A percentile compares a stretch with the other conserved stretches of the same genome.
phyloP scores from a whole-genome alignment of 2,113 vertebrate species.

The Xenotilapia caudafasciata region DNA sequence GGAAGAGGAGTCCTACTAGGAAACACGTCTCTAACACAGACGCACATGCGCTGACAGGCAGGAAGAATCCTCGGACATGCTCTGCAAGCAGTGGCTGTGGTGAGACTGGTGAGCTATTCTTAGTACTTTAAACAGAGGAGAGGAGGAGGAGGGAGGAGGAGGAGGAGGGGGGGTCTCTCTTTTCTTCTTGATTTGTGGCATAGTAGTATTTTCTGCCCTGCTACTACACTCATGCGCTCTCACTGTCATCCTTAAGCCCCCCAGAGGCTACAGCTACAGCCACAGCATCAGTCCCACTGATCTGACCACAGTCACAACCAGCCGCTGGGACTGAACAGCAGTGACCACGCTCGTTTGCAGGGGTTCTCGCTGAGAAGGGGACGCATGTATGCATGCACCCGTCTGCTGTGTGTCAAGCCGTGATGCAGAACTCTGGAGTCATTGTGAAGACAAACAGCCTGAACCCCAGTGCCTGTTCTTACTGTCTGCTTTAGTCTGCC shows the following conservation, averaged over 20 bases:
- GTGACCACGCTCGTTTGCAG: neutral
- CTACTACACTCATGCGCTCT: constrained; percentile 54
- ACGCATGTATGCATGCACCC: neutral
- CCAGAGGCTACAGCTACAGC: constrained; percentile 20
- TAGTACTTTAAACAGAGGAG: constrained; percentile 55
- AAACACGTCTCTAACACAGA: constrained; percentile 50
- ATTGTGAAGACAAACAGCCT: constrained; percentile 72
- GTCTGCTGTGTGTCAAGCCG: constrained; percentile 25
- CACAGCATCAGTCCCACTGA: constrained; percentile 32
- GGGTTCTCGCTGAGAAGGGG: neutral
- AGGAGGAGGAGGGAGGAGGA: neutral
- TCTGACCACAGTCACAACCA: constrained; percentile 21
- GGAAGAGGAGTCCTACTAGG: constrained; percentile 50
- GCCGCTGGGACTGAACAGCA: neutral
- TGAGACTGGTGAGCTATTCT: constrained; percentile 72
- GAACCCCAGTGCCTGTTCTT: constrained; percentile 62
- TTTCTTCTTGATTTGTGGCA: constrained; percentile 60
- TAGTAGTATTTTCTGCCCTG: constrained; percentile 64
- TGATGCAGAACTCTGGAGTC: constrained; percentile 68
- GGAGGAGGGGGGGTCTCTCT: neutral
- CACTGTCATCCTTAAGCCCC: constrained; percentile 38
- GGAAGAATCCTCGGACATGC: constrained; percentile 61
- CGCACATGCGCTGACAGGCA: constrained; percentile 32
- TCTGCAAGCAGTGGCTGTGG: constrained; percentile 63
- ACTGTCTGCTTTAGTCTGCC: constrained; percentile 63